These are phyloP conservation scores for Nasonia oneida DNA, from an alignment of 2,888 invertebrate species.

Conservation along the genomic window DNA sequence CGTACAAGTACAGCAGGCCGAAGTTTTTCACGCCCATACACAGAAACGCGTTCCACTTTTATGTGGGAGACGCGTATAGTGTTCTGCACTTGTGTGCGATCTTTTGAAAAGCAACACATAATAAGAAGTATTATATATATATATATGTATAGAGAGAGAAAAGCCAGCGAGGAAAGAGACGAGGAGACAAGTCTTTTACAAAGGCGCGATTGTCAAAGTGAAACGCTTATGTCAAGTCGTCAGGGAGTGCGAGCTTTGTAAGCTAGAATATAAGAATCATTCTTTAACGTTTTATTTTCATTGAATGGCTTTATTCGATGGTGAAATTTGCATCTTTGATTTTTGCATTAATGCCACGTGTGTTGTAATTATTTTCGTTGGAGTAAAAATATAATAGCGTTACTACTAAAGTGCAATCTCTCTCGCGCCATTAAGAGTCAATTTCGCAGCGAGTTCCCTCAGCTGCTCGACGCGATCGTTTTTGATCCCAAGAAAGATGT, in stretches of 20 bases:
- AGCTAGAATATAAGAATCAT: neutral
- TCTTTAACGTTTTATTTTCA: neutral
- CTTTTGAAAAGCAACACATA: neutral
- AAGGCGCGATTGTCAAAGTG: constrained; percentile 5
- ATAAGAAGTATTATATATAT: neutral
- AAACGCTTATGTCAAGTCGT: neutral
- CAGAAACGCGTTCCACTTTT: neutral
- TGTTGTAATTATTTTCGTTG: too few species aligned
- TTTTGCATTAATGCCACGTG: too few species aligned
- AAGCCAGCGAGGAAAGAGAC: neutral
- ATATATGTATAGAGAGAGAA: too few species aligned
- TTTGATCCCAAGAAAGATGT: constrained; percentile 72
- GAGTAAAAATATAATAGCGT: too few species aligned
- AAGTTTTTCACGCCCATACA: neutral
- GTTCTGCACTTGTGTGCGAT: neutral
- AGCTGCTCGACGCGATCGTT: constrained; percentile 74
- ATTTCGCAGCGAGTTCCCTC: constrained; percentile 24
- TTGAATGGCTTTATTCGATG: too few species aligned
- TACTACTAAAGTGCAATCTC: too few species aligned
- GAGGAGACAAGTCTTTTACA: neutral
- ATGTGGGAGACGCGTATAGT: too few species aligned
- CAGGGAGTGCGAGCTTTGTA: neutral
- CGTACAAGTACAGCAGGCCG: neutral
- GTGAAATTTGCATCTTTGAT: too few species aligned
- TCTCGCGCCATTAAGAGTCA: neutral